Evolutionary conservation across 2,888 invertebrate genomes (phyloP).

Genomic region (Saturnia japonica): DNA sequence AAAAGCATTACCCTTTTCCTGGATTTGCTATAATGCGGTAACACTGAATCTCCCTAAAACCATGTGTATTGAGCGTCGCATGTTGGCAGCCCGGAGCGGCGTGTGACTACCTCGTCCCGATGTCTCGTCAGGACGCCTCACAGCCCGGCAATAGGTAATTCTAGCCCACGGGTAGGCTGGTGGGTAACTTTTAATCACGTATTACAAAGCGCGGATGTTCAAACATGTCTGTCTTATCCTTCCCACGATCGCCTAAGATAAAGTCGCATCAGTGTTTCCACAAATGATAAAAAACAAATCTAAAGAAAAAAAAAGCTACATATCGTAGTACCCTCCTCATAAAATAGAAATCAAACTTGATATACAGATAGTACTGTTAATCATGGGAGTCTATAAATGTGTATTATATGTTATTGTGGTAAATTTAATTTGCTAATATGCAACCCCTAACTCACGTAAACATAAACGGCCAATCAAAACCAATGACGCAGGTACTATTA

Average conservation of each 20-base stretch:
- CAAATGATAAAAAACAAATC: background rate
- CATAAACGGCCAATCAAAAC: too few species aligned
- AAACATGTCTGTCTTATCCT: background rate
- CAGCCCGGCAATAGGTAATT: slow-evolving; percentile 68
- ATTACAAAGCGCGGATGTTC: background rate
- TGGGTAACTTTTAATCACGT: slow-evolving; percentile 31
- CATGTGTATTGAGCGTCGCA: slow-evolving; percentile 69
- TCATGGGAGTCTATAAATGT: background rate
- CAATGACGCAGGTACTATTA: too few species aligned
- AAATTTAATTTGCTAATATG: background rate
- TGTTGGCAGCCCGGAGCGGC: slow-evolving; percentile 75
- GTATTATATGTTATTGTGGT: background rate
- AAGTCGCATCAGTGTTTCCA: background rate
- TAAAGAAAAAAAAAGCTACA: background rate
- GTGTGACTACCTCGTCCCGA: slow-evolving; percentile 80
- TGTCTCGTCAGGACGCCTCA: slow-evolving; percentile 66
- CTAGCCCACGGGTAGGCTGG: slow-evolving; percentile 41
- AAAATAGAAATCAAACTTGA: background rate
- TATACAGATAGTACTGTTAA: background rate
- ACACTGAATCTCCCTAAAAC: slow-evolving; percentile 53
- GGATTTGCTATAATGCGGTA: background rate
- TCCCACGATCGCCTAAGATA: background rate
- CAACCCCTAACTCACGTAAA: background rate
- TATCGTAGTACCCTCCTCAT: background rate
- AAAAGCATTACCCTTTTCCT: slow-evolving; percentile 20